Conservation (phyloP, 2,888 invertebrate genomes). For the Thumatha senex region DNA sequence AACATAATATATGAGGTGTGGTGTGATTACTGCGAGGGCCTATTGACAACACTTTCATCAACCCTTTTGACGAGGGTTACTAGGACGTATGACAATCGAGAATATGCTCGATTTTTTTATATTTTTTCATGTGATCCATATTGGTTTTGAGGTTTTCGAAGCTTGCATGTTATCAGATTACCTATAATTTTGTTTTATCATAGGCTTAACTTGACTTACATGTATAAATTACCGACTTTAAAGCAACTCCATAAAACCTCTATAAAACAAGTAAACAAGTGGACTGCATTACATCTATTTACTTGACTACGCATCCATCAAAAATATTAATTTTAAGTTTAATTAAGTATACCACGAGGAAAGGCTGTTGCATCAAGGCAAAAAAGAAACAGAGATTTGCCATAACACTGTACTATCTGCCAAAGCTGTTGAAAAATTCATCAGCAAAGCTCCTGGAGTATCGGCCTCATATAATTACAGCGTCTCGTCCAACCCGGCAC, state of each 20-base stretch:
- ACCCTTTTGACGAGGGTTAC: not conserved
- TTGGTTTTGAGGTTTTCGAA: not conserved
- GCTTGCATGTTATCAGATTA: not conserved
- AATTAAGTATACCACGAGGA: too few species aligned
- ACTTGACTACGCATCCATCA: too few species aligned
- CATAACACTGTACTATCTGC: conserved; percentile 28
- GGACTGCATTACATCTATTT: too few species aligned
- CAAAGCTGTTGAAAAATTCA: conserved; percentile 42
- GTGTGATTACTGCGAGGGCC: conserved; percentile 5
- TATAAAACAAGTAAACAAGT: too few species aligned
- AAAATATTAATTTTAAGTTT: too few species aligned
- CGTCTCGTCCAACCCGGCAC: conserved; percentile 40
- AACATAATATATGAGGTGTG: conserved; percentile 14
- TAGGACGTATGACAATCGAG: not conserved
- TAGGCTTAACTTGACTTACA: not conserved
- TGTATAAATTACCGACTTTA: too few species aligned
- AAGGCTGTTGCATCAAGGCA: too few species aligned
- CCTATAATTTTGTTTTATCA: not conserved
- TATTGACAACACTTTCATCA: conserved; percentile 21
- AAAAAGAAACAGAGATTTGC: conserved; percentile 12
- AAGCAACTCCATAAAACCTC: too few species aligned
- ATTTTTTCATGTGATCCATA: not conserved
- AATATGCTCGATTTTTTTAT: not conserved
- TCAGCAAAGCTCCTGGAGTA: conserved; percentile 42
- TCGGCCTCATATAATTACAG: conserved; percentile 49